Base-by-base conservation (phyloP, 1,140 invertebrate species). In the Scaptomyza pallida region DNA sequence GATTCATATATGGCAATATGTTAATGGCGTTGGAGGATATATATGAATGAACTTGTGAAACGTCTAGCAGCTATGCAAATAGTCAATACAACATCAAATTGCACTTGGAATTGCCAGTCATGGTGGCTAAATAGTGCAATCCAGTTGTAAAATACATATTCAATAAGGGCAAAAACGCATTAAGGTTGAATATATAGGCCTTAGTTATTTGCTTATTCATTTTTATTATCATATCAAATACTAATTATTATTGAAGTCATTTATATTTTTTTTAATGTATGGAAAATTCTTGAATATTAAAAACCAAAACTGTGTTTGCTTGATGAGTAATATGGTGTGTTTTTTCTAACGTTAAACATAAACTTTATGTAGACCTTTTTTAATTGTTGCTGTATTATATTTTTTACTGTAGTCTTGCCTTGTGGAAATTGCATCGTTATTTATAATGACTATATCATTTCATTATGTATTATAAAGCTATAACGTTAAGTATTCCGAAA, bases 41-140 rank as follows among this genome's bases (percentile, higher is more conserved):
- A 47, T 17, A 63, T 69, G 59, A 69, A 69, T 69, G 65, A 69
- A 69, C 65, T 69, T 52, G 64, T 9, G 26, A 13, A 5, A 37
- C 12, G 41, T 16, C n/a, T 57, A 62, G 48, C 60, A 70, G 60
- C 67, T 70, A 64, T 70, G 67, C 60, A 70, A 70, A 70, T 68
- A 61, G 12, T 21, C 13, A n/a, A 12, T 15, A 43, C 19, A 13
- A 23, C 44, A 5, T 23, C 44, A 30, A 50, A 51, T 17, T 57
- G 55, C 40, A 57, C 55, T 43, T 43, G 55, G 41, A 19, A 44
- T 17, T 12, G 48, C 26, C 13, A 12, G 48, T 16, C 45, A 47
- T 47, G 45, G 12, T 23, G 15, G 15, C 4, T 26, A 52, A 37
- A 52, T 35, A 35, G 50, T 37, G n/a, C n/a, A n/a, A n/a, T n/a